These are phyloP conservation scores for Brenthis daphne DNA, from an alignment of 2,888 invertebrate genomes.

Conservation along the genomic window DNA sequence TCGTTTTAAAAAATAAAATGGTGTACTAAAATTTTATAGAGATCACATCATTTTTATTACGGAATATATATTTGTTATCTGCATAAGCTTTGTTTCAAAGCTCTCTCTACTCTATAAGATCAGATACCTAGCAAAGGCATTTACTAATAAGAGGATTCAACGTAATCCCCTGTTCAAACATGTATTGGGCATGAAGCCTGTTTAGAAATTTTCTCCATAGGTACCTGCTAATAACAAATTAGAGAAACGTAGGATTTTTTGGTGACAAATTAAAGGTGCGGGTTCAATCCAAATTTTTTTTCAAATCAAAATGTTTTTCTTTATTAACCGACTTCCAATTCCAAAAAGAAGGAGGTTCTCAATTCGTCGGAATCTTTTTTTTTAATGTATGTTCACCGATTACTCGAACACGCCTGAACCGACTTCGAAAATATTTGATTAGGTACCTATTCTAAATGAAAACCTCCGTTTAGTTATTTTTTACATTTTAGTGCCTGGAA, in stretches of 20 bases:
- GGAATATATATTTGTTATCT: background rate
- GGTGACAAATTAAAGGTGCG: too few species aligned
- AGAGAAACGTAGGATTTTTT: background rate
- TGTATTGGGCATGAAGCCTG: conserved; percentile 12
- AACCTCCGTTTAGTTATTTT: too few species aligned
- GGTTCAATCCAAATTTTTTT: too few species aligned
- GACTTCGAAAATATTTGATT: too few species aligned
- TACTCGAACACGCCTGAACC: too few species aligned
- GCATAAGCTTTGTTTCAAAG: background rate
- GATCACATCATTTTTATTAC: background rate
- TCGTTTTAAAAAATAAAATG: conserved; percentile 2
- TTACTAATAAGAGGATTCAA: conserved; percentile 27
- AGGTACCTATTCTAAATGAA: too few species aligned
- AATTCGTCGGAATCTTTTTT: too few species aligned
- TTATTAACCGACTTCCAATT: too few species aligned
- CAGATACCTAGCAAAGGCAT: conserved; percentile 8
- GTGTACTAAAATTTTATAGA: background rate
- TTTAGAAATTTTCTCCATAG: conserved; percentile 7
- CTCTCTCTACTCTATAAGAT: conserved; percentile 2
- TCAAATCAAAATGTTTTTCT: too few species aligned
- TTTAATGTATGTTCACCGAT: too few species aligned
- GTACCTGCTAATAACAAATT: background rate
- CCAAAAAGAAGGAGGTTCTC: too few species aligned
- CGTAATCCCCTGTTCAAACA: conserved; percentile 19
- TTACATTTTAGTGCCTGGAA: too few species aligned